Conservation (phyloP, 2,888 invertebrate genomes). For the Nymphalis c-album region DNA sequence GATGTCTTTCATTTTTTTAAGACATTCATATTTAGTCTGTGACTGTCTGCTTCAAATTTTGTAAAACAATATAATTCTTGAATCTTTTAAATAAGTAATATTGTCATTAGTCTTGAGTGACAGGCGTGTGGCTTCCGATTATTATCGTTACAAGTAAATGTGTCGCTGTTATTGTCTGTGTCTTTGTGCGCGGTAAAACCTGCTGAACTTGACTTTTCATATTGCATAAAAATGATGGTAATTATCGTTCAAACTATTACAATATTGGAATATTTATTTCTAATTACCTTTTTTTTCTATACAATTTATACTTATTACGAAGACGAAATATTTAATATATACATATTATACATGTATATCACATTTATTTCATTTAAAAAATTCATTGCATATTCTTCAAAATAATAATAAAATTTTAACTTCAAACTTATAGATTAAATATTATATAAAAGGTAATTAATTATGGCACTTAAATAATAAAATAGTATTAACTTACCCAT, state of each 20-base stretch:
- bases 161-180: conserved; percentile 46
- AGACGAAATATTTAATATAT: no score
- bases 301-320: neutral
- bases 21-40: conserved; percentile 23
- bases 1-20: conserved; percentile 22
- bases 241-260: conserved; percentile 21
- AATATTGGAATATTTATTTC: conserved; percentile 11
- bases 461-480: neutral
- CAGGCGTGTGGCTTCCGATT: conserved; percentile 58
- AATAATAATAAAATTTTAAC: neutral
- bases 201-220: conserved; percentile 36
- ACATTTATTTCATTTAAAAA: neutral
- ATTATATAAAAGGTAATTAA: neutral
- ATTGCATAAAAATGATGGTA: conserved; percentile 22
- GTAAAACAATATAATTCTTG: conserved; percentile 23
- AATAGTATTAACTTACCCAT: conserved; percentile 64
- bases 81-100: conserved; percentile 34
- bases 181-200: conserved; percentile 46
- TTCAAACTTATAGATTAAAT: neutral
- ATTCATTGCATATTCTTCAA: no score
- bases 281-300: neutral
- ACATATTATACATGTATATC: no score
- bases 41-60: conserved; percentile 25
- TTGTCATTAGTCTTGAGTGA: conserved; percentile 54
- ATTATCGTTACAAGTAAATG: conserved; percentile 48